phyloP scores from a whole-genome alignment of 2,797 vertebrate genomes.

The Ataeniobius toweri region DNA sequence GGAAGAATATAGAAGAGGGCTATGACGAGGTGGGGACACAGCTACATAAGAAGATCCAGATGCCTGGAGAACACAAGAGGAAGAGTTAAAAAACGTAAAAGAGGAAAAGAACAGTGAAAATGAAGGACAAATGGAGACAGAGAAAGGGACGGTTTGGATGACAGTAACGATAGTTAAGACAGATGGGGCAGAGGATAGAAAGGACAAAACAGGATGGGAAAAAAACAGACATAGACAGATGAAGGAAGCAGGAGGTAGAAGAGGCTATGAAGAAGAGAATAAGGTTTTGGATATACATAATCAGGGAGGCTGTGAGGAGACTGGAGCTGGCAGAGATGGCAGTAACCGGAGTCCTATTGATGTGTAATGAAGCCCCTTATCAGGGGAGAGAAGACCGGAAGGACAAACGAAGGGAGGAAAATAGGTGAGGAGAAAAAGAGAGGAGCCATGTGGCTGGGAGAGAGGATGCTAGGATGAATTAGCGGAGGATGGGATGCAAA shows the following conservation, averaged over 20 bases:
- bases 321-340: slow-evolving; percentile 47
- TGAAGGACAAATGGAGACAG: slow-evolving; percentile 26
- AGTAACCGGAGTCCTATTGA: slow-evolving; percentile 72
- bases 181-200: slow-evolving; percentile 53
- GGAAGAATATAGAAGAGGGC: slow-evolving; percentile 17
- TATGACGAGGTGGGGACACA: slow-evolving; percentile 24
- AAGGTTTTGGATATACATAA: slow-evolving; percentile 50
- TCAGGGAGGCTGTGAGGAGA: slow-evolving; percentile 57
- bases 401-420: slow-evolving; percentile 32
- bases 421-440: slow-evolving; percentile 18
- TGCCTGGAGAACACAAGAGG: slow-evolving; percentile 22
- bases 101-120: slow-evolving; percentile 4
- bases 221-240: slow-evolving; percentile 50
- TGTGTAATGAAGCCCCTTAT: slow-evolving; percentile 67
- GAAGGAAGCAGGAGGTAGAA: slow-evolving; percentile 34
- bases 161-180: slow-evolving; percentile 46
- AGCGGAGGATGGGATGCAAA: slow-evolving; percentile 47
- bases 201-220: slow-evolving; percentile 56
- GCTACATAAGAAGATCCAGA: slow-evolving; percentile 25
- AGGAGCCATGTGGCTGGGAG: slow-evolving; percentile 31
- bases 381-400: slow-evolving; percentile 50
- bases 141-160: slow-evolving; percentile 27
- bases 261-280: slow-evolving; percentile 7
- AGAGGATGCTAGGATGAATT: slow-evolving; percentile 30
- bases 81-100: slow-evolving; percentile 22